Percentiles rank a stretch among this genome's conserved stretches.
phyloP scores from a whole-genome alignment of 2,888 invertebrate genomes.

The Aquatica leii region DNA sequence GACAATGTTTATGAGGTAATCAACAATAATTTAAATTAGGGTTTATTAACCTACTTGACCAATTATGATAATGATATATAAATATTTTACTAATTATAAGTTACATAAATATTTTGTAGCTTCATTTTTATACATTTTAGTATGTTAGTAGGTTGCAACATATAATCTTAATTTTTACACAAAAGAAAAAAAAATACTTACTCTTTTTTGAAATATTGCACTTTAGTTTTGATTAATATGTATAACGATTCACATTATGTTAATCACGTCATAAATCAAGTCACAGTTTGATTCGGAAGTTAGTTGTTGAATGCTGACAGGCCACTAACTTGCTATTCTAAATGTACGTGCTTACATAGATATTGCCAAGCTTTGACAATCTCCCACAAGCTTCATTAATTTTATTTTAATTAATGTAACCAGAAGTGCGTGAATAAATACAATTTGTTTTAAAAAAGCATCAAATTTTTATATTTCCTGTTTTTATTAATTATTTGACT shows the following conservation, averaged over 20 bases:
- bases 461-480: not conserved
- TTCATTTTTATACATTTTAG: too few species aligned
- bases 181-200: too few species aligned
- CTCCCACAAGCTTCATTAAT: slow-evolving; percentile 20
- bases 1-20: too few species aligned
- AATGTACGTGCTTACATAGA: slow-evolving; percentile 31
- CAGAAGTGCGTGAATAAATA: too few species aligned
- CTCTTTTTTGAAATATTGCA: too few species aligned
- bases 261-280: slow-evolving; percentile 26
- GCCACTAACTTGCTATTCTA: slow-evolving; percentile 32
- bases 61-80: too few species aligned
- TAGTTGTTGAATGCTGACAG: slow-evolving; percentile 35
- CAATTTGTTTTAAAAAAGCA: not conserved
- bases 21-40: too few species aligned
- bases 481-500: not conserved
- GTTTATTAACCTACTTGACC: too few species aligned
- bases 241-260: slow-evolving; percentile 23
- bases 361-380: slow-evolving; percentile 24
- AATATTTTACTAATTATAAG: too few species aligned
- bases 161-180: too few species aligned
- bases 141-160: too few species aligned
- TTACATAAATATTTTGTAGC: too few species aligned
- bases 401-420: not conserved
- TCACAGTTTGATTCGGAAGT: slow-evolving; percentile 35
- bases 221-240: not conserved